These are phyloP conservation scores for Drosophila busckii DNA, from an alignment of 1,140 invertebrate species.

Conservation along the genomic window DNA sequence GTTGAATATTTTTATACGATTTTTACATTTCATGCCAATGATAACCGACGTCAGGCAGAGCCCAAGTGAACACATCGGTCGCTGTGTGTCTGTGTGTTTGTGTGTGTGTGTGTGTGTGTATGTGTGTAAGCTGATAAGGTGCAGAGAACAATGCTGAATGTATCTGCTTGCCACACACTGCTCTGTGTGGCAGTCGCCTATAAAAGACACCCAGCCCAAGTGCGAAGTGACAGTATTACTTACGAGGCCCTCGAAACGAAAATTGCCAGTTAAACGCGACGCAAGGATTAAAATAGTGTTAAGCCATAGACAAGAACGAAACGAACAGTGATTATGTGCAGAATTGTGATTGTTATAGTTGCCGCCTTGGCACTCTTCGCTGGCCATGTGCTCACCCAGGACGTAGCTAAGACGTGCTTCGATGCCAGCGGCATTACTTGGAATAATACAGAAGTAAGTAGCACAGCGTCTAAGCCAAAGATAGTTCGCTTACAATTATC, in stretches of 20 bases:
- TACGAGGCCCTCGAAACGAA: constrained; percentile 12
- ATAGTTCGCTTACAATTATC: not conserved
- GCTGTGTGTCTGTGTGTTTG: too few relatives aligned
- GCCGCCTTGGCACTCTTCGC: constrained; percentile 39
- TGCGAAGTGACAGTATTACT: constrained; percentile 21
- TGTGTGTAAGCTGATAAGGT: too few relatives aligned
- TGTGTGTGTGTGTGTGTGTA: too few relatives aligned
- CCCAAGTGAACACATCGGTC: too few relatives aligned
- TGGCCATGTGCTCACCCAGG: constrained; percentile 6
- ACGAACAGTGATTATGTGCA: constrained; percentile 44
- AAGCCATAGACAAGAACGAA: not conserved
- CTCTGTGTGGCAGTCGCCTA: constrained; percentile 17
- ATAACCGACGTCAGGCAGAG: too few relatives aligned
- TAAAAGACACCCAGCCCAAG: constrained; percentile 28
- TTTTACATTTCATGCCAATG: too few relatives aligned
- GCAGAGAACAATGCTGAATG: too few relatives aligned
- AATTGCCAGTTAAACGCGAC: too few relatives aligned
- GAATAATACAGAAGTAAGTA: constrained; percentile 49
- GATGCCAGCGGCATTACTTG: constrained; percentile 11
- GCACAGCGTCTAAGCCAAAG: not conserved
- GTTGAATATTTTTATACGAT: too few relatives aligned
- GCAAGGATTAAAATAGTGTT: constrained; percentile 4
- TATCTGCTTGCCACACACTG: too few relatives aligned
- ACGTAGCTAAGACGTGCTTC: not conserved
- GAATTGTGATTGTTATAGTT: constrained; percentile 39